Conservation (phyloP, 64 coral and sea anemone species). For the Orbicella faveolata region DNA sequence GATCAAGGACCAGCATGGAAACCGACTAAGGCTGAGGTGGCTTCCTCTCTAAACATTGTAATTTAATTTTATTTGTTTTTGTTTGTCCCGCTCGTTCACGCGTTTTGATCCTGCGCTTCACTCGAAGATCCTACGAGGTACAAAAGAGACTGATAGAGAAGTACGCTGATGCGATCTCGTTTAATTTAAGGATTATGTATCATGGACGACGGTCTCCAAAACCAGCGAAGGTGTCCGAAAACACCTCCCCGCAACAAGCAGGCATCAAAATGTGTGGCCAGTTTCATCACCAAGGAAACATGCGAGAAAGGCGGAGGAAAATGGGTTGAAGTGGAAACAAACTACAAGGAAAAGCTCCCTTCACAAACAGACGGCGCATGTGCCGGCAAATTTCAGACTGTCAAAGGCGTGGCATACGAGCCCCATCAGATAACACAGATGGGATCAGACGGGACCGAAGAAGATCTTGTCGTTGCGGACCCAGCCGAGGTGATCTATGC, state of each 20-base stretch:
- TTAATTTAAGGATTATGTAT: conserved; percentile 10
- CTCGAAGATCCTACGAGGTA: too few relatives aligned
- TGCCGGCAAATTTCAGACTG: neutral
- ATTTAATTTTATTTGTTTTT: too few relatives aligned
- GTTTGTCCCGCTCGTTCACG: too few relatives aligned
- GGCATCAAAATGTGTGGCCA: neutral
- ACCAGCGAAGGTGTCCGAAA: neutral
- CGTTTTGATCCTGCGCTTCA: too few relatives aligned
- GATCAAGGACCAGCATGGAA: too few relatives aligned
- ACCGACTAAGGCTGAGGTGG: too few relatives aligned
- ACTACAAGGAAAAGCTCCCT: neutral
- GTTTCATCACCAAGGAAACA: neutral
- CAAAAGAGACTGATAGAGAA: too few relatives aligned
- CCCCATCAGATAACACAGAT: conserved; percentile 1
- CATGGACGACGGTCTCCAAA: neutral
- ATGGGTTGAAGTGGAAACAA: neutral
- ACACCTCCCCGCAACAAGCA: neutral
- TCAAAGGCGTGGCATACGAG: conserved; percentile 8
- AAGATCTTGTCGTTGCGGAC: neutral
- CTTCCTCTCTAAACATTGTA: too few relatives aligned
- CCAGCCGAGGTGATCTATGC: conserved; percentile 3
- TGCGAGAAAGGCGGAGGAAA: neutral
- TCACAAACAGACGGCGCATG: neutral
- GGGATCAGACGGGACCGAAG: neutral
- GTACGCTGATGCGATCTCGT: too few relatives aligned